These are phyloP conservation scores for Mastigias papua DNA, from an alignment of 30 jellyfish, hydroid and myxozoan genomes.

Conservation along the genomic window DNA sequence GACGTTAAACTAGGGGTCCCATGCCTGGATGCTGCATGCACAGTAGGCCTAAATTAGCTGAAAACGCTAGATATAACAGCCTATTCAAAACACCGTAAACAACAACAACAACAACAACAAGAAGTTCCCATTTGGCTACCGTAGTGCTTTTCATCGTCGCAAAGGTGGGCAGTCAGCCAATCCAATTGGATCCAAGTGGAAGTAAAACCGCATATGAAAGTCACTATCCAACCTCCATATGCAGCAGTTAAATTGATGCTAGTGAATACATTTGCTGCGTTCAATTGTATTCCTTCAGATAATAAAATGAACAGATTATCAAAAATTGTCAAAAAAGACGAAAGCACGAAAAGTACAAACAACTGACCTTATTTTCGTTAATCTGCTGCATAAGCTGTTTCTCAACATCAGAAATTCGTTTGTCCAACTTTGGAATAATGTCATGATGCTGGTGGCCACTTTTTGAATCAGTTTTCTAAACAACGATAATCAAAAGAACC, in stretches of 20 bases:
- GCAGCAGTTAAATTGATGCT: too few species aligned
- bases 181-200: too few species aligned
- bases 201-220: too few species aligned
- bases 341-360: too few species aligned
- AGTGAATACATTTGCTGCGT: too few species aligned
- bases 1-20: neutral
- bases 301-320: too few species aligned
- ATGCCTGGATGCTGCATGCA: neutral
- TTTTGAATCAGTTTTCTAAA: neutral
- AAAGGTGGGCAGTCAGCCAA: too few species aligned
- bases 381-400: conserved; percentile 15
- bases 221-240: too few species aligned
- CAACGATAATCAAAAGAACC: neutral
- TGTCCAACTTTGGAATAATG: conserved; percentile 48
- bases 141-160: too few species aligned
- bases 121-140: neutral
- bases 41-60: neutral
- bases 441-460: conserved; percentile 10
- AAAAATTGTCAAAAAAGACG: too few species aligned
- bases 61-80: neutral
- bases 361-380: conserved; percentile 30
- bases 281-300: too few species aligned
- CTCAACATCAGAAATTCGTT: conserved; percentile 39
- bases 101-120: neutral
- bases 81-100: neutral